phyloP scores from a whole-genome alignment of 2,888 invertebrate species.

The Osmoderma eremita region DNA sequence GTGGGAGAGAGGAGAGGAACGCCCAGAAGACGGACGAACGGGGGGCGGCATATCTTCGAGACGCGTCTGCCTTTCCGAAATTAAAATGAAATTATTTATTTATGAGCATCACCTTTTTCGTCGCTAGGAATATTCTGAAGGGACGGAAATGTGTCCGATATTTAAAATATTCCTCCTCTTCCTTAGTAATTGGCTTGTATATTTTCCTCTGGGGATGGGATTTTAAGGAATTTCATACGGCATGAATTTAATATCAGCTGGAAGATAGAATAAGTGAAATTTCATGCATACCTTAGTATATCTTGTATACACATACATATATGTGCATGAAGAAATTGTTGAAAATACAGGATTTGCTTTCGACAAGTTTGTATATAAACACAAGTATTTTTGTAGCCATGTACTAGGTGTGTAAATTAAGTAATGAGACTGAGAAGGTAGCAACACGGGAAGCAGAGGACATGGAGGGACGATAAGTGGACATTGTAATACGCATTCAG shows the following conservation, averaged over 20 bases:
- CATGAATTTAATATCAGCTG: constrained; percentile 7
- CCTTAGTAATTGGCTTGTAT: constrained; percentile 15
- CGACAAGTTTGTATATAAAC: too few relatives aligned
- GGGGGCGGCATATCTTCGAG: not conserved
- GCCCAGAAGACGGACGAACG: not conserved
- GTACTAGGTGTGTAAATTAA: too few relatives aligned
- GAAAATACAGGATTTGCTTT: too few relatives aligned
- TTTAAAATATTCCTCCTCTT: constrained; percentile 13
- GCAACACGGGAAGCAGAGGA: too few relatives aligned
- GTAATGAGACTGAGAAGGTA: too few relatives aligned
- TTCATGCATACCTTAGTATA: not conserved
- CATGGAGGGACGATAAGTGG: too few relatives aligned
- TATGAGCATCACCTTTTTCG: constrained; percentile 32
- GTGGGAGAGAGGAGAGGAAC: too few relatives aligned
- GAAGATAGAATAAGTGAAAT: constrained; percentile 5
- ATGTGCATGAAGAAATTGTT: too few relatives aligned
- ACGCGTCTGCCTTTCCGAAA: constrained; percentile 24
- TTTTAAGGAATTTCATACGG: not conserved
- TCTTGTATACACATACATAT: not conserved
- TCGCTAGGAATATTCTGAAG: not conserved
- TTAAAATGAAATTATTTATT: constrained; percentile 38
- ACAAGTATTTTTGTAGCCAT: too few relatives aligned
- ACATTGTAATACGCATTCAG: too few relatives aligned
- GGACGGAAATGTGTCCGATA: constrained; percentile 21
- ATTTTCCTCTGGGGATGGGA: not conserved